These are phyloP conservation scores for Emydura subglobosa DNA, from an alignment of 2,113 vertebrate genomes.

Conservation along the genomic window DNA sequence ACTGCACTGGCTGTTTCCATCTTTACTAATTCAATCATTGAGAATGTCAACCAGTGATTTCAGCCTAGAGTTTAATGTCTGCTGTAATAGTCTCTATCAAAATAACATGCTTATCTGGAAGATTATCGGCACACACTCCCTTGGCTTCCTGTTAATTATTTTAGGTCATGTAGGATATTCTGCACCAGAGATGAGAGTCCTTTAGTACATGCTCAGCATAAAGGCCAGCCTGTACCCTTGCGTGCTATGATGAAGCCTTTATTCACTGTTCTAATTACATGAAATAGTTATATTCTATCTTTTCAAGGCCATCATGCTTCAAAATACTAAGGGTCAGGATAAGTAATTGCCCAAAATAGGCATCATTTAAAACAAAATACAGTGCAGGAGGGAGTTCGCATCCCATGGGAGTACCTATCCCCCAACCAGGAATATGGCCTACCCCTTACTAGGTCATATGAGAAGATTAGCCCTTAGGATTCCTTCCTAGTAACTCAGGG, in stretches of 20 bases:
- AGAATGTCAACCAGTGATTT: slow-evolving; percentile 60
- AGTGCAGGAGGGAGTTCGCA: not conserved
- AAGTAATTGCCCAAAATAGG: not conserved
- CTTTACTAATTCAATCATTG: slow-evolving; percentile 70
- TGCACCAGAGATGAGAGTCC: not conserved
- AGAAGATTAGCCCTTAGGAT: accelerated
- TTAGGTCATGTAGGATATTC: not conserved
- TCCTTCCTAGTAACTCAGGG: not conserved
- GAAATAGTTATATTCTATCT: not conserved
- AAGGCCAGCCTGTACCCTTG: not conserved
- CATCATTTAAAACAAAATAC: accelerated
- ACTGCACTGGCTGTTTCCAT: slow-evolving; percentile 55
- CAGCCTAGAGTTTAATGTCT: slow-evolving; percentile 53
- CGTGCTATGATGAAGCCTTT: not conserved
- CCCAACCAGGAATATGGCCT: not conserved
- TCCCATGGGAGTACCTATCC: not conserved
- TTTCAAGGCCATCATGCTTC: not conserved
- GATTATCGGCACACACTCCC: slow-evolving; percentile 42
- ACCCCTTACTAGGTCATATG: not conserved
- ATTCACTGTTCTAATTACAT: not conserved
- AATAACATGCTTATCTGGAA: slow-evolving; percentile 49
- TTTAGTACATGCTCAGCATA: not conserved
- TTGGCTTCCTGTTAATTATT: slow-evolving; percentile 61
- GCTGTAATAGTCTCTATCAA: slow-evolving; percentile 53
- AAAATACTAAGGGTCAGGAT: not conserved